Evolutionary conservation across 2,888 invertebrate species (phyloP).

Genomic region (Brachyopa scutellaris): DNA sequence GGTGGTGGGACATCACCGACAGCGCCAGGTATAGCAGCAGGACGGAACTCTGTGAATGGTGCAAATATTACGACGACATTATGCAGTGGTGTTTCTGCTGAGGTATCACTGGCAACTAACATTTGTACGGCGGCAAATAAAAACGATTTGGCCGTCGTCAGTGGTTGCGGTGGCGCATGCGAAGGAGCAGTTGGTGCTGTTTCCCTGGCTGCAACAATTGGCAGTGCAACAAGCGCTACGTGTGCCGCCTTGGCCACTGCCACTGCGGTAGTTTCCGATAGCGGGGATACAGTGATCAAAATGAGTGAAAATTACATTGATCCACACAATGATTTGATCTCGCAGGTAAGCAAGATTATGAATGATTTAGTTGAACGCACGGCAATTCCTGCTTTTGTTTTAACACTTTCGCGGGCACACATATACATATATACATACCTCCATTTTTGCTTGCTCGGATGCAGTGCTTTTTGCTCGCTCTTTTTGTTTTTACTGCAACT

Average conservation of each 20-base stretch:
- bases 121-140: constrained; percentile 35
- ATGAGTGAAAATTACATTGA: constrained; percentile 80
- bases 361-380: constrained; percentile 12
- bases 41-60: background rate
- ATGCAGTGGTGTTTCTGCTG: constrained; percentile 17
- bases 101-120: constrained; percentile 43
- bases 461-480: constrained; percentile 13
- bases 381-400: constrained; percentile 68
- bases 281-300: constrained; percentile 82
- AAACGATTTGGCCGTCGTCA: constrained; percentile 34
- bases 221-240: constrained; percentile 49
- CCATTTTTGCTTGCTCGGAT: too few relatives aligned
- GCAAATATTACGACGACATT: background rate
- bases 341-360: constrained; percentile 43
- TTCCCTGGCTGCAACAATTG: constrained; percentile 51
- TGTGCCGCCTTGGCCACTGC: constrained; percentile 58
- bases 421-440: too few relatives aligned
- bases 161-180: constrained; percentile 58
- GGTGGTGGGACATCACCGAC: constrained; percentile 41
- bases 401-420: constrained; percentile 52
- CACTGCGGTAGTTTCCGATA: constrained; percentile 76
- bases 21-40: constrained; percentile 4
- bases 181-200: constrained; percentile 62
- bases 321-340: constrained; percentile 50
- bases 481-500: background rate